Evolutionary conservation across 1,140 invertebrate genomes (phyloP).

Genomic region (Micrasema longulum): DNA sequence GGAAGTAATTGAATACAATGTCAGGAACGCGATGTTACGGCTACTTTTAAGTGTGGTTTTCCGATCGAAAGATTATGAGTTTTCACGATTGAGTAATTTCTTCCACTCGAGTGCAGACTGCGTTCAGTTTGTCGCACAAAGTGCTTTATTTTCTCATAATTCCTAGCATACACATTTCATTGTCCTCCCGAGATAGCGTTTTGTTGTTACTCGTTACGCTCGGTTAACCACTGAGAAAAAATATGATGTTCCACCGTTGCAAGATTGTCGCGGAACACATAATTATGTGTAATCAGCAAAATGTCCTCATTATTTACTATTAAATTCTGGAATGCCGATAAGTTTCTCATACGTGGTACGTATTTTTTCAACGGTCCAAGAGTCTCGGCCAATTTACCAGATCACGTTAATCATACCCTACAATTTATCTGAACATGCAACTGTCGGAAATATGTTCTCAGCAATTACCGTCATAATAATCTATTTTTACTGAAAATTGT

Average conservation of each 20-base stretch:
- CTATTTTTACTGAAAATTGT: conserved; percentile 7
- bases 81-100: too few species aligned
- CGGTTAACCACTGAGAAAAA: conserved; percentile 19
- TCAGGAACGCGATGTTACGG: too few species aligned
- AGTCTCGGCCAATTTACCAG: conserved; percentile 31
- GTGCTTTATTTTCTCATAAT: neutral
- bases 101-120: too few species aligned
- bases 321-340: conserved; percentile 29
- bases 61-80: too few species aligned
- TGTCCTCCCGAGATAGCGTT: conserved; percentile 7
- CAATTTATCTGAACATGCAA: conserved; percentile 31
- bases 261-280: conserved; percentile 33
- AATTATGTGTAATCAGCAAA: conserved; percentile 45
- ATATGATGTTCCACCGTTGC: neutral
- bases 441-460: conserved; percentile 20
- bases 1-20: too few species aligned
- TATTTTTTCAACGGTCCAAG: conserved; percentile 7
- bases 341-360: conserved; percentile 9
- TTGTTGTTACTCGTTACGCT: neutral
- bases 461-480: conserved; percentile 21
- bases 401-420: conserved; percentile 23
- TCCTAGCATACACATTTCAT: conserved; percentile 6
- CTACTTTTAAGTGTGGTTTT: too few species aligned
- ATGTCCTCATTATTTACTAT: conserved; percentile 46
- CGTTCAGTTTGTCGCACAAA: neutral